Conservation (phyloP, 2,888 invertebrate species). For the Caradrina clavipalpis region DNA sequence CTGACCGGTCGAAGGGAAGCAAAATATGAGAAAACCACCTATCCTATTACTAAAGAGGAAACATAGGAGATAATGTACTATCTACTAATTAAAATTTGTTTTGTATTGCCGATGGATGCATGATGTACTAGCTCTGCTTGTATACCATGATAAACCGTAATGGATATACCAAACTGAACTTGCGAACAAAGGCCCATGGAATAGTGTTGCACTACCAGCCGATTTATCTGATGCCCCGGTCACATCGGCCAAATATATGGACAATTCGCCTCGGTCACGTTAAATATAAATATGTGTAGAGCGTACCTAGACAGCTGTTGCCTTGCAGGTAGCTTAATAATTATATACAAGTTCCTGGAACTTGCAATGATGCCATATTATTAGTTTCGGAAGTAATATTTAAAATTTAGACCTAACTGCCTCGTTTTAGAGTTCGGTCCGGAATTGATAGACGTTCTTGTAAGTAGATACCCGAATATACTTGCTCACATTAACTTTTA, state of each 20-base stretch:
- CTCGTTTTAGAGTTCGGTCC: no score
- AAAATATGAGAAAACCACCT: not conserved
- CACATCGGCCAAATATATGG: constrained; percentile 79
- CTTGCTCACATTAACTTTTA: no score
- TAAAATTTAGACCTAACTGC: not conserved
- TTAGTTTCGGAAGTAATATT: not conserved
- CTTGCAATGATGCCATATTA: not conserved
- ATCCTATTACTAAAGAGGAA: not conserved
- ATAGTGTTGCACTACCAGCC: constrained; percentile 78
- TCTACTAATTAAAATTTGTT: constrained; percentile 14
- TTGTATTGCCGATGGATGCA: constrained; percentile 20
- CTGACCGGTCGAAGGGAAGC: not conserved
- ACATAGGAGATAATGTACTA: not conserved
- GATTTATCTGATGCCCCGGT: constrained; percentile 83
- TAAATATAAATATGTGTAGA: constrained; percentile 49
- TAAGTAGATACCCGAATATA: no score
- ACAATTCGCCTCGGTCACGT: constrained; percentile 60
- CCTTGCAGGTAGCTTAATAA: not conserved
- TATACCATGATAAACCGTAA: constrained; percentile 66
- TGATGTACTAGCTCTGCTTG: constrained; percentile 39
- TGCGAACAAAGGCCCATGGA: constrained; percentile 82
- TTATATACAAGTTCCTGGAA: not conserved
- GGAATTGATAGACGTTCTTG: no score
- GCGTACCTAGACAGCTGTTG: constrained; percentile 5
- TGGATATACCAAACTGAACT: constrained; percentile 70